phyloP scores from a whole-genome alignment of 2,113 vertebrate species.

The Psilopogon haemacephalus region DNA sequence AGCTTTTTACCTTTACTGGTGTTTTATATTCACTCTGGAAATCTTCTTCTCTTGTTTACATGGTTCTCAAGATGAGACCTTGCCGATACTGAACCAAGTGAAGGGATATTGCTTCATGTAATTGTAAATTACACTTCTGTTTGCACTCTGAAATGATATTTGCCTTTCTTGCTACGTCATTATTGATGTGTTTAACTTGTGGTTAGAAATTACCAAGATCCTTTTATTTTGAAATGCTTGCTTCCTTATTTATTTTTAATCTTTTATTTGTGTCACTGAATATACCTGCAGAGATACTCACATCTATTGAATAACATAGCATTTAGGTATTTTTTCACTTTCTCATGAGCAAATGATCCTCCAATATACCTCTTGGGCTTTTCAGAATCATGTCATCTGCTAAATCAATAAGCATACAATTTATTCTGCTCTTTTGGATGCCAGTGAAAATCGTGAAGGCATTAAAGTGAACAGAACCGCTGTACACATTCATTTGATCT shows the following conservation, averaged over 20 bases:
- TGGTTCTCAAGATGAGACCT: background rate
- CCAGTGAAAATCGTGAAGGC: background rate
- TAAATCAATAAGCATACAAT: background rate
- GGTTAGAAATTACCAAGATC: background rate
- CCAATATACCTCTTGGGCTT: background rate
- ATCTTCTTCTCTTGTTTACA: background rate
- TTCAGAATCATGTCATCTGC: background rate
- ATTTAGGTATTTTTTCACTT: background rate
- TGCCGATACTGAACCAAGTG: background rate
- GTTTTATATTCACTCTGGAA: background rate
- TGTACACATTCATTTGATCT: background rate
- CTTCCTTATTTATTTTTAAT: background rate
- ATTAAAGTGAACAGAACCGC: background rate
- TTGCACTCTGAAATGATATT: background rate
- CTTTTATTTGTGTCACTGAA: background rate
- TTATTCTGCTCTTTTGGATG: background rate
- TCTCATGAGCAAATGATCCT: background rate
- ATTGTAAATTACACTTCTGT: slow-evolving; percentile 8
- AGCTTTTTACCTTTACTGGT: background rate
- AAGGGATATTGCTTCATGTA: background rate
- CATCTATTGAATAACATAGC: background rate
- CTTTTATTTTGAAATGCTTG: background rate
- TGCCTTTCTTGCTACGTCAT: background rate
- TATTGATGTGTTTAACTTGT: background rate
- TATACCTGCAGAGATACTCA: background rate